phyloP scores from a whole-genome alignment of 2,113 vertebrate genomes.

The Phasianus colchicus region DNA sequence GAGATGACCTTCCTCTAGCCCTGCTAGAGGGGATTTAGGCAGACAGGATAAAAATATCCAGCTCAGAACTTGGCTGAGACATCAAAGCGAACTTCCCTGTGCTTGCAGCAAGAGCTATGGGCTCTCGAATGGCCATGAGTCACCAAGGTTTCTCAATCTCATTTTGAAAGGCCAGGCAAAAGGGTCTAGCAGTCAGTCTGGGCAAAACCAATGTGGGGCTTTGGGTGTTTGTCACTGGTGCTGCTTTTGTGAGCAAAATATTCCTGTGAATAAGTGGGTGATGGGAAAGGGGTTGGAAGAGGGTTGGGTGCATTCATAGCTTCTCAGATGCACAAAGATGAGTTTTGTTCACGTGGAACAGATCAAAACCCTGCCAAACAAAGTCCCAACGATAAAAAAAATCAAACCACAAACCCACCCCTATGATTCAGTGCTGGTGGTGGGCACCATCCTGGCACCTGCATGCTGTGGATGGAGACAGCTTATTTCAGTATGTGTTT shows the following conservation, averaged over 20 bases:
- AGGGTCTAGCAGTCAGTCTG: neutral
- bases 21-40: neutral
- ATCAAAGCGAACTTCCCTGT: neutral
- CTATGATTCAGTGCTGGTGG: neutral
- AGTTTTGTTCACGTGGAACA: neutral
- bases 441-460: rapidly evolving
- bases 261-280: neutral
- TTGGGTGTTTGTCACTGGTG: rapidly evolving
- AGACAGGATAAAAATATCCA: neutral
- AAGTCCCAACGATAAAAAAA: neutral
- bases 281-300: neutral
- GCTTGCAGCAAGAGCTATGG: neutral
- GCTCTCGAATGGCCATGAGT: neutral
- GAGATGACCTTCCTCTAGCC: neutral
- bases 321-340: neutral
- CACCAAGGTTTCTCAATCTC: neutral
- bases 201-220: neutral
- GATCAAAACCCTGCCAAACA: neutral
- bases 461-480: neutral
- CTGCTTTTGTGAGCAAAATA: neutral
- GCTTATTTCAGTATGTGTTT: neutral
- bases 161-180: neutral
- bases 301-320: neutral
- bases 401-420: neutral
- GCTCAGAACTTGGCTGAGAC: neutral